Percentiles rank a stretch among this genome's conserved stretches.
Conservation (phyloP, 2,113 vertebrate species). For the Tapirus terrestris region DNA sequence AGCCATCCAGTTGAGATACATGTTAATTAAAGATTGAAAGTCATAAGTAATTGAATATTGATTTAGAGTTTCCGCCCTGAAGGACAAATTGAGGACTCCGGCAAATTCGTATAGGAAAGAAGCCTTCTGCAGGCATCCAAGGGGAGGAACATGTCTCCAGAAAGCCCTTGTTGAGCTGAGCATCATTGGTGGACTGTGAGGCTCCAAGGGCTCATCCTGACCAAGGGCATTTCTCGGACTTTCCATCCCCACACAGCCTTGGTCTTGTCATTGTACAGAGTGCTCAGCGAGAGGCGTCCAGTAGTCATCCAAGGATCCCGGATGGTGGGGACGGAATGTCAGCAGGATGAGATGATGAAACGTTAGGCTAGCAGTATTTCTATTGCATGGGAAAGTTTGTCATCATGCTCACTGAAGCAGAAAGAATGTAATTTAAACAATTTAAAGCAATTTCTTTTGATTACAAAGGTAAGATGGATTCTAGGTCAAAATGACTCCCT, state of each 20-base stretch:
- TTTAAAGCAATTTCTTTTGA: not conserved
- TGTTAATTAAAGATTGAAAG: slow-evolving; percentile 62
- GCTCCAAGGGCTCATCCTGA: not conserved
- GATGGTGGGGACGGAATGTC: rapidly evolving
- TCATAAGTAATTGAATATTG: slow-evolving; percentile 70
- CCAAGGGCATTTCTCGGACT: not conserved
- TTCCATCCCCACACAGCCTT: rapidly evolving
- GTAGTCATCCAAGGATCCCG: not conserved
- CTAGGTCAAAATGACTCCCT: too few relatives aligned
- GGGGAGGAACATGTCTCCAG: not conserved
- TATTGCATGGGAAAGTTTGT: not conserved
- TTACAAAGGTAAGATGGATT: not conserved
- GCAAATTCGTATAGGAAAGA: not conserved
- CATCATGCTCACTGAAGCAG: not conserved
- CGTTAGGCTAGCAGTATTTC: not conserved
- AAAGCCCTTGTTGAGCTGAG: not conserved
- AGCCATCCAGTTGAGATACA: not conserved
- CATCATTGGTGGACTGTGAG: not conserved
- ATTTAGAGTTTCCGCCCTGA: not conserved
- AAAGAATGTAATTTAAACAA: not conserved
- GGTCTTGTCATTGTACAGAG: not conserved
- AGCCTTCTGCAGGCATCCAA: not conserved
- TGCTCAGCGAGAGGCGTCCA: rapidly evolving
- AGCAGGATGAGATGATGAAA: too few relatives aligned
- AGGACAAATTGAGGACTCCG: not conserved